phyloP scores from a whole-genome alignment of 2,113 vertebrate genomes.

The Equus quagga region DNA sequence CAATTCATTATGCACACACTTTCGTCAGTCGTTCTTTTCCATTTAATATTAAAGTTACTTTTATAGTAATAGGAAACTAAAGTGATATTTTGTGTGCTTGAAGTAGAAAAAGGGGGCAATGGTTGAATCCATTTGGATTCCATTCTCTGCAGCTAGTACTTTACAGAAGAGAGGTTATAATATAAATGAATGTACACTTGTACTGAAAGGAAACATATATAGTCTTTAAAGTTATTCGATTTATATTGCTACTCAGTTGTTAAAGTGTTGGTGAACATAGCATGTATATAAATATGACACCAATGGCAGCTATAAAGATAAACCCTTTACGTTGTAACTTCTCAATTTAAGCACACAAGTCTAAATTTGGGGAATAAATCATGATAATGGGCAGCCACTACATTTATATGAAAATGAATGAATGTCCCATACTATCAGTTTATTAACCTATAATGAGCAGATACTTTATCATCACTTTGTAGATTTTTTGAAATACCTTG shows the following conservation, averaged over 20 bases:
- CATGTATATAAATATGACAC: slow-evolving; percentile 71
- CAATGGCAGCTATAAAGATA: slow-evolving; percentile 73
- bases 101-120: neutral
- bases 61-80: slow-evolving; percentile 43
- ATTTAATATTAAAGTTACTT: slow-evolving; percentile 50
- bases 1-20: neutral
- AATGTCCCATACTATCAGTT: slow-evolving; percentile 63
- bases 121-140: slow-evolving; percentile 36
- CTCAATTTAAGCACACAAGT: slow-evolving; percentile 60
- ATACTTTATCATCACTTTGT: slow-evolving; percentile 70
- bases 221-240: slow-evolving; percentile 71
- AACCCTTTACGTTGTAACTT: slow-evolving; percentile 61
- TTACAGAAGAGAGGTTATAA: slow-evolving; percentile 58
- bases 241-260: slow-evolving; percentile 63
- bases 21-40: slow-evolving; percentile 45
- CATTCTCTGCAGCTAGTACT: slow-evolving; percentile 34
- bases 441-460: slow-evolving; percentile 78
- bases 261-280: slow-evolving; percentile 37
- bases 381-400: slow-evolving; percentile 49
- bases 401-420: slow-evolving; percentile 79
- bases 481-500: slow-evolving; percentile 71
- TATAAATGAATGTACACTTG: slow-evolving; percentile 61
- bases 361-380: slow-evolving; percentile 76
- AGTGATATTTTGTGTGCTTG: neutral
- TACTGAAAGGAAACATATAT: slow-evolving; percentile 66